Evolutionary conservation across 2,888 invertebrate genomes (phyloP).

Genomic region (Scelioninae gen. 1): DNA sequence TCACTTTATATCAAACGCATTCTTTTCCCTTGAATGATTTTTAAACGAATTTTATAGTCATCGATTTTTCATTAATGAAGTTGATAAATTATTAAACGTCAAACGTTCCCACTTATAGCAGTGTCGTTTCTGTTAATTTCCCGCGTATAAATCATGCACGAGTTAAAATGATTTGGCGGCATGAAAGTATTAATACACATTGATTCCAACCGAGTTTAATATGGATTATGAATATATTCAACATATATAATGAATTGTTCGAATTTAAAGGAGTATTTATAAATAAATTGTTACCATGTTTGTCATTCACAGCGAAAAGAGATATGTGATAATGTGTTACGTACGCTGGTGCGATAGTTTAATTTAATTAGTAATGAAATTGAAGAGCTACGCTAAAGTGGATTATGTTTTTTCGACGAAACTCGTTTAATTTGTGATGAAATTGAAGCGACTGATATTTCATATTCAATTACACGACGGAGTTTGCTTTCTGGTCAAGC

Average conservation of each 20-base stretch:
- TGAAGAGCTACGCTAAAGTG: too few relatives aligned
- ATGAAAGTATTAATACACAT: background rate
- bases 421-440: too few relatives aligned
- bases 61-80: conserved; percentile 1
- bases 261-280: background rate
- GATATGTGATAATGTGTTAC: background rate
- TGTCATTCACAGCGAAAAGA: background rate
- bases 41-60: background rate
- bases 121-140: conserved; percentile 4
- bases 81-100: conserved; percentile 4
- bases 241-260: background rate
- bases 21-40: too few relatives aligned
- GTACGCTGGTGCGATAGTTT: background rate
- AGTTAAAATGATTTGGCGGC: background rate
- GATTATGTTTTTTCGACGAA: too few relatives aligned
- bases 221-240: background rate
- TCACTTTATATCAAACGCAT: too few relatives aligned
- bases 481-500: too few relatives aligned
- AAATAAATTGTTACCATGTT: background rate
- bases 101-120: background rate
- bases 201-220: background rate
- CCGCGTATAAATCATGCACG: background rate
- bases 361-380: conserved; percentile 5
- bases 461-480: too few relatives aligned
- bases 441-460: too few relatives aligned